Base-by-base conservation (phyloP, 2,797 vertebrate species). In the Pempheris klunzingeri region DNA sequence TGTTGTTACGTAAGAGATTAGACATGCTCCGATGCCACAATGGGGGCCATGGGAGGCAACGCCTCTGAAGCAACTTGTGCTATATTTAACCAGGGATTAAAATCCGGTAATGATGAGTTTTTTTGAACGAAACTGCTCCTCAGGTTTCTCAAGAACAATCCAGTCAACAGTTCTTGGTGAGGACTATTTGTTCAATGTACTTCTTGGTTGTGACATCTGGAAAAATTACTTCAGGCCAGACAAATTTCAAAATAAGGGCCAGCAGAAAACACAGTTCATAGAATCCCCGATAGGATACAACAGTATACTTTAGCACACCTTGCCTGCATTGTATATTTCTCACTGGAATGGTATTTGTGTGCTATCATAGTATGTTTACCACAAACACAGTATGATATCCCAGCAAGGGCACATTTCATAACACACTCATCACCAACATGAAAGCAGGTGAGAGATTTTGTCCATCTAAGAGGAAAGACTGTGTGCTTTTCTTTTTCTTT, bases 1-100 rank as follows among this genome's bases (percentile, higher is more conserved):
- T 14, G 78, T 71, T 82, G 89, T 93, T 93, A 85, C 4, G 41
- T 80, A 92, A 93, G 77, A 86, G 74, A 90, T 92, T 90, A 92
- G 80, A 84, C 77, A 71, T 59, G 82, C 82, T 83, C 36, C 5
- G 80, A 34, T 4, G 59, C 80, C 68, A 74, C 77, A 61, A 86
- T 78, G 66, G 75, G 24, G 77, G 83, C 78, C 73, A 82, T 24
- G 55, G 80, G 78, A 87, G 84, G 81, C 24, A 18, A 84, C 74
- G 65, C 80, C 80, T 80, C 82, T 61, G 53, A 84, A 84, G 71
- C 70, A 59, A 77, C 74, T 55, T 17, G 0, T 55, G 55, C 67
- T 88, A 75, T 84, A 84, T 86, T 90, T 84, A 85, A 76, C 80
- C 4, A 4, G 36, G 78, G 80, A 88, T 91, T 90, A 76, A 80